phyloP scores from a whole-genome alignment of 1,140 invertebrate species.

The Melitaea cinxia region DNA sequence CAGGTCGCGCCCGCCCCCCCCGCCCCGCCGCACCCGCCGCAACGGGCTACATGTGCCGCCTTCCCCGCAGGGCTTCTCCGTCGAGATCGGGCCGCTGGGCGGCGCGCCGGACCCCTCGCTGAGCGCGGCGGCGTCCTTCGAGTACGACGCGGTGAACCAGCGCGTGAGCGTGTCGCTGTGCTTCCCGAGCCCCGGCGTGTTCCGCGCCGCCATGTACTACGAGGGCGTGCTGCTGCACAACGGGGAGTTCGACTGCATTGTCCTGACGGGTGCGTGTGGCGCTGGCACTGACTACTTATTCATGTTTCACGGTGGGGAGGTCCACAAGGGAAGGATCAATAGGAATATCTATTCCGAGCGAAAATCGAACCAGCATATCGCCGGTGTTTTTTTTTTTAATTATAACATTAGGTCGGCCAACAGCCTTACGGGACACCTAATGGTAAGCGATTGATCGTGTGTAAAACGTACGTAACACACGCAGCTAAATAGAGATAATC shows the following conservation, averaged over 20 bases:
- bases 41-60: slow-evolving; percentile 15
- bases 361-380: no score
- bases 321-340: no score
- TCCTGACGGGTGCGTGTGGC: slow-evolving; percentile 84
- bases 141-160: slow-evolving; percentile 82
- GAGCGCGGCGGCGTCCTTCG: slow-evolving; percentile 82
- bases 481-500: no score
- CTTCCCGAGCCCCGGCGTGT: slow-evolving; percentile 86
- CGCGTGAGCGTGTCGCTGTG: slow-evolving; percentile 80
- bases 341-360: no score
- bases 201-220: slow-evolving; percentile 91
- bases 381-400: no score
- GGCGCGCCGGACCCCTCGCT: slow-evolving; percentile 74
- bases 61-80: slow-evolving; percentile 81
- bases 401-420: no score
- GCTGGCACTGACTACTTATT: no score
- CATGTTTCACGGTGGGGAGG: no score
- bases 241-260: slow-evolving; percentile 96
- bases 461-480: no score
- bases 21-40: slow-evolving; percentile 38
- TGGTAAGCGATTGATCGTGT: no score
- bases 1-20: slow-evolving; percentile 66
- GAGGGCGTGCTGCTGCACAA: slow-evolving; percentile 90
- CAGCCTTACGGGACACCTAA: no score
- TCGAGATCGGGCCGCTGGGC: slow-evolving; percentile 82